Percentiles rank a stretch among this genome's conserved stretches.
Conservation (phyloP, 2,888 invertebrate species). For the Acanthopleura granulata region DNA sequence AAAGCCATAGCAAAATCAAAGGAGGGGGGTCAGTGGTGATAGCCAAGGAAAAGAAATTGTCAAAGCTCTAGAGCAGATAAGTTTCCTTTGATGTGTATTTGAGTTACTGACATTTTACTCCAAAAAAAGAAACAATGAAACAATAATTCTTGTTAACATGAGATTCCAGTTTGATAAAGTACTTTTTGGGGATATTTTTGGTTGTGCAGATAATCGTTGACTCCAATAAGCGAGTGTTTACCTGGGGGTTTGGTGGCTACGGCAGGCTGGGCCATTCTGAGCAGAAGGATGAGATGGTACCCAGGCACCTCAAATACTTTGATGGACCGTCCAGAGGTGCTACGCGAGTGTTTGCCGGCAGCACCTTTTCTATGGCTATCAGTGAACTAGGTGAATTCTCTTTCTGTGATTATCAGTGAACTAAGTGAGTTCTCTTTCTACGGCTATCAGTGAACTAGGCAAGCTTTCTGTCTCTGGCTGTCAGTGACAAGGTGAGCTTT, state of each 20-base stretch:
- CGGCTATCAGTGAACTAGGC: slow-evolving; percentile 81
- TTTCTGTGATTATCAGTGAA: too few species aligned
- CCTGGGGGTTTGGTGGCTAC: slow-evolving; percentile 97
- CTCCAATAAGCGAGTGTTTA: slow-evolving; percentile 87
- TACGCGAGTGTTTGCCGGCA: slow-evolving; percentile 85
- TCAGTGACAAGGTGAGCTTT: too few species aligned
- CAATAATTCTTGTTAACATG: too few species aligned
- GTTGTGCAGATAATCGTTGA: slow-evolving; percentile 82
- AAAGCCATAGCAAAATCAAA: too few species aligned
- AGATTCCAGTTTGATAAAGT: neutral
- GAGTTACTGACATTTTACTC: too few species aligned
- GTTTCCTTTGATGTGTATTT: too few species aligned
- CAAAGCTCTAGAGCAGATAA: too few species aligned
- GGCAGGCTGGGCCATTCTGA: slow-evolving; percentile 94
- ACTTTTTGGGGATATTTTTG: neutral
- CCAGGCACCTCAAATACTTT: slow-evolving; percentile 87
- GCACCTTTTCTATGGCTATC: slow-evolving; percentile 87
- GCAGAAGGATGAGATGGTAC: slow-evolving; percentile 90
- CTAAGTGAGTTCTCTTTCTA: too few species aligned
- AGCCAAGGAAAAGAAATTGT: too few species aligned
- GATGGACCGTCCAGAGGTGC: slow-evolving; percentile 88
- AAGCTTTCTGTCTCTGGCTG: too few species aligned
- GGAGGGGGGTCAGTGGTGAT: too few species aligned
- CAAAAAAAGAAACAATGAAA: too few species aligned
- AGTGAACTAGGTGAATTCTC: slow-evolving; percentile 73